Base-by-base conservation (phyloP, 2,113 vertebrate genomes). In the Mungos mungo region DNA sequence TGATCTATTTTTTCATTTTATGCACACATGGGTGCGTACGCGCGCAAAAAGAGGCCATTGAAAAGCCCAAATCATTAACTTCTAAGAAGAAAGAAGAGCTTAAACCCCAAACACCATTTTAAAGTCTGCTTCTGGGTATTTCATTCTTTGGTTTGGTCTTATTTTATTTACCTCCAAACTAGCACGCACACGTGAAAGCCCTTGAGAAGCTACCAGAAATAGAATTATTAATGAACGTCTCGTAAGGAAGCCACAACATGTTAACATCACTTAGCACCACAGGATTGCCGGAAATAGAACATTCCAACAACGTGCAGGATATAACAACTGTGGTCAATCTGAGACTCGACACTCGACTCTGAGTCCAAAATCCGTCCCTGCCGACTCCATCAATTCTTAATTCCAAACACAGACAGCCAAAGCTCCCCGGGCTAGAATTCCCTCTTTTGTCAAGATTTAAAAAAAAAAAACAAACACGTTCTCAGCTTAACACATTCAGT, bases 11-110 rank as follows among this genome's bases (percentile, higher is more conserved):
- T 96, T 72, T 91, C 72, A 85, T 3, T 31, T 97, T 77, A 27
- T 16, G n/a, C 45, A 84, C 54, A 76, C 38, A 81, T 16, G 50
- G 4, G 41, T 41, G 41, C 41, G 41, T 41, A 57, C 23, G 74
- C 33, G 66, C 19, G 54, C 68, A 84, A 41, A 92, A 3, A 14
- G 72, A 33, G 63, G 3, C 6, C 35, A 86, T 21, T 21, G 21
- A 18, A 90, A 84, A 85, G 21, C 25, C 29, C 93, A 94, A 90
- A 90, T 89, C 47, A 69, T 35, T 50, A 80, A 74, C 2, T 87
- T 76, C 81, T 94, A 92, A 93, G 79, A 85, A 90, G 66, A 82
- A 77, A 52, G 47, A 93, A 82, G 71, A 52, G 38, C 92, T 79
- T 71, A 90, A 86, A 96, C 7, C 45, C 19, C 72, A 89, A 92